Percentiles rank a stretch among this genome's conserved stretches.
These are phyloP conservation scores for Danaus melanippus DNA, from an alignment of 1,140 invertebrate genomes.

Conservation along the genomic window DNA sequence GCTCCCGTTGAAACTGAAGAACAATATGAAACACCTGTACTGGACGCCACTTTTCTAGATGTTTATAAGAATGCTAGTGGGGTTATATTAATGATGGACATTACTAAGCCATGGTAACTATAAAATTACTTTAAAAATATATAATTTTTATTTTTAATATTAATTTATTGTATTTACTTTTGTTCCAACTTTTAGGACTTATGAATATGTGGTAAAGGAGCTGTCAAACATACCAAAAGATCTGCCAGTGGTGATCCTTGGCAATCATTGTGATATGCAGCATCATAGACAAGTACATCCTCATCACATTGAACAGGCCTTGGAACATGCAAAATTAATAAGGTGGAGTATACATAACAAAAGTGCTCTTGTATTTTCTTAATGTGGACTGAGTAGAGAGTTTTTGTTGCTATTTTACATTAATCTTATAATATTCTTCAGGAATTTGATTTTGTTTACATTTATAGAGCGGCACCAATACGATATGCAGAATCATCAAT, in stretches of 20 bases:
- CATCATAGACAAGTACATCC: constrained; percentile 88
- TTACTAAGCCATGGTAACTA: constrained; percentile 92
- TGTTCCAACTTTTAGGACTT: constrained; percentile 79
- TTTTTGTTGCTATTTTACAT: too few relatives aligned
- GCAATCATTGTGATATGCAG: constrained; percentile 97
- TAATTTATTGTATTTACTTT: not conserved
- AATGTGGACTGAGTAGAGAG: too few relatives aligned
- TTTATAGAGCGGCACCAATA: constrained; percentile 76
- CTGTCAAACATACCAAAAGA: constrained; percentile 87
- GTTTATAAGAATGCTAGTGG: constrained; percentile 96
- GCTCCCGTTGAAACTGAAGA: constrained; percentile 58
- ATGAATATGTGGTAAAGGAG: constrained; percentile 94
- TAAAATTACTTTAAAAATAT: constrained; percentile 9
- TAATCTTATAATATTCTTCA: too few relatives aligned
- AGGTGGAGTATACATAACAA: constrained; percentile 32
- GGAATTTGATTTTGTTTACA: constrained; percentile 6
- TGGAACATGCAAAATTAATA: constrained; percentile 54
- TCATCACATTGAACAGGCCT: constrained; percentile 64
- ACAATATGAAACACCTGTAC: constrained; percentile 81
- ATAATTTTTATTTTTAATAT: constrained; percentile 2
- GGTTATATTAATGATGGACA: constrained; percentile 94
- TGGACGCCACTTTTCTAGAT: constrained; percentile 97
- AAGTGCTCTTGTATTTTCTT: too few relatives aligned
- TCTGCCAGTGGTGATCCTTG: constrained; percentile 92
- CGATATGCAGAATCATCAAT: constrained; percentile 95